phyloP scores from a whole-genome alignment of 2,888 invertebrate genomes.

The Agonopterix subpropinquella region DNA sequence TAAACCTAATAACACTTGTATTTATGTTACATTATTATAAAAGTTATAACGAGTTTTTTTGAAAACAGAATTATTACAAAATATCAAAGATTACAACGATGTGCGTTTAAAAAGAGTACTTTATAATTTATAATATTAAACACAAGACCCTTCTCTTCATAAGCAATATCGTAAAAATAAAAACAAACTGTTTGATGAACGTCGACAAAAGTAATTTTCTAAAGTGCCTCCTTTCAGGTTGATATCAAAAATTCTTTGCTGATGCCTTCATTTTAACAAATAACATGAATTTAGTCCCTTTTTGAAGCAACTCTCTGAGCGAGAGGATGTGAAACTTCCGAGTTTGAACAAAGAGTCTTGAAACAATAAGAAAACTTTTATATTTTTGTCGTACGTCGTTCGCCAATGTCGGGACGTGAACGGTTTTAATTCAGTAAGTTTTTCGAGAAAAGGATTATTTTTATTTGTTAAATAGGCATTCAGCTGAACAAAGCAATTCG shows the following conservation, averaged over 20 bases:
- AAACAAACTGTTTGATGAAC: neutral
- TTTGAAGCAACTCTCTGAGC: neutral
- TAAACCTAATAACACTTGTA: no score
- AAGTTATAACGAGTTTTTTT: no score
- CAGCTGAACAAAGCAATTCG: no score
- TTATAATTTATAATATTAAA: no score
- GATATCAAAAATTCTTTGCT: neutral
- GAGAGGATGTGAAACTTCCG: neutral
- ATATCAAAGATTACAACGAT: no score
- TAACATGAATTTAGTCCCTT: constrained; percentile 2
- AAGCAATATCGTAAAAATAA: neutral
- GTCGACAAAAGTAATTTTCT: neutral
- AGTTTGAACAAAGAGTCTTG: constrained; percentile 11
- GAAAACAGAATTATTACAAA: no score
- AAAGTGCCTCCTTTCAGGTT: neutral
- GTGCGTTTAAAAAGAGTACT: no score
- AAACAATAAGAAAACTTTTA: constrained; percentile 16
- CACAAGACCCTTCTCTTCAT: no score
- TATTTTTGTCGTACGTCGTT: constrained; percentile 11
- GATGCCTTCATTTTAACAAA: neutral
- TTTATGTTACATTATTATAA: no score
- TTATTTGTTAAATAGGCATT: no score
- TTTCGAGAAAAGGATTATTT: neutral
- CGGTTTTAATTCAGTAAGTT: constrained; percentile 7
- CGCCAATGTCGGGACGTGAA: constrained; percentile 13